Evolutionary conservation across 2,113 vertebrate genomes (phyloP).

Genomic region (Leptobrachium ailaonicum): DNA sequence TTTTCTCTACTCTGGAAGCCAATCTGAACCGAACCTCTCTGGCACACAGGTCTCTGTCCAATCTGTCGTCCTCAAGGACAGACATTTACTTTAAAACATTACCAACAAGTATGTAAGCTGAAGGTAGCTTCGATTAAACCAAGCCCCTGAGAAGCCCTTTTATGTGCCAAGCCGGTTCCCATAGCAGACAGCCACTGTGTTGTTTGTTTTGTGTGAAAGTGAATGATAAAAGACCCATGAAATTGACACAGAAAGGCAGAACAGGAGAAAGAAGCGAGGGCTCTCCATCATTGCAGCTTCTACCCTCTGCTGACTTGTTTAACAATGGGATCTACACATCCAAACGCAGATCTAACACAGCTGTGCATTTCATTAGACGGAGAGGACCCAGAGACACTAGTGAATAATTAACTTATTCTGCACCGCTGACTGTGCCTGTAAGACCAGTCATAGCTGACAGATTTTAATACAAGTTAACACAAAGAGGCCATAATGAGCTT

Average conservation of each 20-base stretch:
- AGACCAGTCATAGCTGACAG: constrained; percentile 85
- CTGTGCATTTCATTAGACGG: constrained; percentile 88
- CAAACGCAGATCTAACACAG: constrained; percentile 88
- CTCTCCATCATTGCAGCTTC: constrained; percentile 92
- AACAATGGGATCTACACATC: constrained; percentile 87
- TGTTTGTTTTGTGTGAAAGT: constrained; percentile 99
- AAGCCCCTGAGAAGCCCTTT: constrained; percentile 74
- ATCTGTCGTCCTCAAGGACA: not conserved
- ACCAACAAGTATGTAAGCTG: constrained; percentile 75
- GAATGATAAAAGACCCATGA: constrained; percentile 99
- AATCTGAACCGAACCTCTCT: no score
- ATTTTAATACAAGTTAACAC: constrained; percentile 82
- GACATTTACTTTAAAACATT: not conserved
- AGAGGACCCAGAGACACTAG: constrained; percentile 83
- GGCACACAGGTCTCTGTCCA: no score
- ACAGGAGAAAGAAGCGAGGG: constrained; percentile 91
- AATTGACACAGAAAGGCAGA: constrained; percentile 98
- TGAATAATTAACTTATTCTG: constrained; percentile 99
- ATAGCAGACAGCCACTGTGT: constrained; percentile 93
- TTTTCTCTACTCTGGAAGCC: no score
- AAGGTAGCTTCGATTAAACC: constrained; percentile 76
- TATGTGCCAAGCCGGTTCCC: constrained; percentile 81
- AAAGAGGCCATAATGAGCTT: constrained; percentile 80
- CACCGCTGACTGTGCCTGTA: constrained; percentile 90
- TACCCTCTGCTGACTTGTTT: constrained; percentile 84